phyloP scores from a whole-genome alignment of 2,797 vertebrate genomes.

The Caiman crocodilus region DNA sequence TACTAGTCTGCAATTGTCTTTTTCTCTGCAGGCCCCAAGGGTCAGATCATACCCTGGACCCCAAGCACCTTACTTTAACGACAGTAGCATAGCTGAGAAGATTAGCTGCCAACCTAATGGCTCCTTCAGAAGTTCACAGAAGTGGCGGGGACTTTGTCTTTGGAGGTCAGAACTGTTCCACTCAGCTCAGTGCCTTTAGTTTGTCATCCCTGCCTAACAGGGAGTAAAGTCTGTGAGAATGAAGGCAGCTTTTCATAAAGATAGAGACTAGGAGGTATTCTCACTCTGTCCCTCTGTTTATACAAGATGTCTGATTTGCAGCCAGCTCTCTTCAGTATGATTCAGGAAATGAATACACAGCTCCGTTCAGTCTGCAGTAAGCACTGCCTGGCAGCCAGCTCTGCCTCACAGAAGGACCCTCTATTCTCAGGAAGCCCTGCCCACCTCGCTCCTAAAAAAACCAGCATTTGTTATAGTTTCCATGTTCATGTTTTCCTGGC shows the following conservation, averaged over 20 bases:
- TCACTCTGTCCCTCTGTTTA: neutral
- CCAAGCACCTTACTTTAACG: no score
- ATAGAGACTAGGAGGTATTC: rapidly evolving
- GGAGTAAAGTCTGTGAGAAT: neutral
- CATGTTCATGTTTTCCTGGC: constrained; percentile 18
- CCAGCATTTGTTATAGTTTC: constrained; percentile 24
- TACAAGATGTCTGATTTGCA: neutral
- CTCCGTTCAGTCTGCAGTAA: neutral
- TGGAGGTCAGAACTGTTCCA: neutral
- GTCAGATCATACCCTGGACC: neutral
- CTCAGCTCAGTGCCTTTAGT: no score
- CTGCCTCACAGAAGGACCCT: constrained; percentile 12
- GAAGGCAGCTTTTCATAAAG: neutral
- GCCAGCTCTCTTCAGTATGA: neutral
- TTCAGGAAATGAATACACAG: neutral
- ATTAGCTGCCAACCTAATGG: no score
- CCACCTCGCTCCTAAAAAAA: constrained; percentile 45
- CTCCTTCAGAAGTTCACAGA: neutral
- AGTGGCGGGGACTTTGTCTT: neutral
- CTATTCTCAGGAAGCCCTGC: constrained; percentile 25
- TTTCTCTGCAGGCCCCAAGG: neutral
- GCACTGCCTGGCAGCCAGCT: neutral
- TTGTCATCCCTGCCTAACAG: no score
- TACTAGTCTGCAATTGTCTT: neutral
- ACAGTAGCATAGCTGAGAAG: no score